Base-by-base conservation (phyloP, 2,113 vertebrate species). In the Pangasianodon gigas region DNA sequence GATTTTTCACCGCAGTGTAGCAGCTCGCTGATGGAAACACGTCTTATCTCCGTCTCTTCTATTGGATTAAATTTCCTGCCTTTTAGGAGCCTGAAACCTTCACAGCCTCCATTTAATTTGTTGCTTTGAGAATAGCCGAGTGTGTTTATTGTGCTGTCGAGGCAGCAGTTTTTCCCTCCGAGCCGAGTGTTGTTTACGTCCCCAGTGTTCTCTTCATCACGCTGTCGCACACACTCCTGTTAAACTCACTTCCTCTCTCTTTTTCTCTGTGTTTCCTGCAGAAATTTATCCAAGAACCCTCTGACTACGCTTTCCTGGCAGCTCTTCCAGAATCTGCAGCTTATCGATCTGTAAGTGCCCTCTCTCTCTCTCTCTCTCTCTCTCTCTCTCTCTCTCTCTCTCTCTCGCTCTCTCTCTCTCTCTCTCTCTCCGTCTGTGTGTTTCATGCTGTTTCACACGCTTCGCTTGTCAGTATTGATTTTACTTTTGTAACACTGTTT, bases 211-310 rank as follows among this genome's bases (percentile, higher is more conserved):
- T 58, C 86, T 90, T 91, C 62, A 92, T 87, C 88, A 87, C 60
- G 32, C 77, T 84, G 46, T 79, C 69, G 4, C 62, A 52, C 56
- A 65, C 58, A 44, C 79, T 44, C 37, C 52, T 67, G n/a, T 75
- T 90, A 11, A 79, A 84, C 69, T 79, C 56, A n/a, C 54, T 85
- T 51, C 82, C 67, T 86, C 79, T 91, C 19, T 85, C 58, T 91
- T n/a, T 90, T 41, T 85, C 48, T 92, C 26, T 84, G 18, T 71
- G 24, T 67, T 44, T 77, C 93, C 86, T 0, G 21, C 95, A 98
- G 97, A 97, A 97, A 97, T 93, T 95, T 98, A 90, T 97, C 97
- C 1, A 96, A 96, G 92, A 98, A 98, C 92, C 97, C 97, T 77
- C 96, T 98, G 92, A 96, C 94, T 84, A 97, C 96, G 13, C 95